phyloP scores from a whole-genome alignment of 2,888 invertebrate species.

The Ormyrus pomaceus region DNA sequence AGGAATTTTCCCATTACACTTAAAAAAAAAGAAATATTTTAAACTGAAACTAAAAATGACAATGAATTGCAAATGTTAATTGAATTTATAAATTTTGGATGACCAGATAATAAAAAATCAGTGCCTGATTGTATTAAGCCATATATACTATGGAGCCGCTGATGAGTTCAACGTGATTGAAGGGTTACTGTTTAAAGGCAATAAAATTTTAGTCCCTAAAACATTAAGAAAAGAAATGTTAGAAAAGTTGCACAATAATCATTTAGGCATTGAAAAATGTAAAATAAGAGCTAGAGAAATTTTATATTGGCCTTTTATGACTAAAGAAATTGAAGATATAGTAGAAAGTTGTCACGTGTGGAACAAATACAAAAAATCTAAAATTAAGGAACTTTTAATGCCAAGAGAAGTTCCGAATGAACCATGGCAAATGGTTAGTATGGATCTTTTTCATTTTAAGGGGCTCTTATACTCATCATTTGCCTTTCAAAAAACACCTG shows the following conservation, averaged over 20 bases:
- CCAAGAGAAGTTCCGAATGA: conserved; percentile 51
- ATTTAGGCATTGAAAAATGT: conserved; percentile 62
- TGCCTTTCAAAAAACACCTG: no score
- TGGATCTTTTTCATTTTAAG: conserved; percentile 56
- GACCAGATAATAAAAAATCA: conserved; percentile 59
- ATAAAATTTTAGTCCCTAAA: conserved; percentile 57
- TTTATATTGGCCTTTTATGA: conserved; percentile 63
- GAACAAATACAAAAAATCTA: conserved; percentile 45
- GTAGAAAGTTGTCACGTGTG: conserved; percentile 57
- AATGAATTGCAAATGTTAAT: conserved; percentile 46
- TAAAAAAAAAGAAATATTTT: conserved; percentile 9
- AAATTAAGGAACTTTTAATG: conserved; percentile 53
- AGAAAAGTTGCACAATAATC: conserved; percentile 60
- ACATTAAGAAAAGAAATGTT: conserved; percentile 59
- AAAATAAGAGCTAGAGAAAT: conserved; percentile 58
- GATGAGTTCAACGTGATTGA: conserved; percentile 48
- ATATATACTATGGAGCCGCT: conserved; percentile 40
- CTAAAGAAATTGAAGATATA: conserved; percentile 58
- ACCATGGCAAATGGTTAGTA: conserved; percentile 55
- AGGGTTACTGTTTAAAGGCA: conserved; percentile 52
- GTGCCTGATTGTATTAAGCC: conserved; percentile 48
- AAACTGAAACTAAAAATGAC: conserved; percentile 49
- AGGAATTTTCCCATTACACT: not conserved
- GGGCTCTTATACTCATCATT: no score
- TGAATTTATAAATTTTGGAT: conserved; percentile 53